Conservation (phyloP, 2,888 invertebrate genomes). For the Stenoptilia bipunctidactyla region DNA sequence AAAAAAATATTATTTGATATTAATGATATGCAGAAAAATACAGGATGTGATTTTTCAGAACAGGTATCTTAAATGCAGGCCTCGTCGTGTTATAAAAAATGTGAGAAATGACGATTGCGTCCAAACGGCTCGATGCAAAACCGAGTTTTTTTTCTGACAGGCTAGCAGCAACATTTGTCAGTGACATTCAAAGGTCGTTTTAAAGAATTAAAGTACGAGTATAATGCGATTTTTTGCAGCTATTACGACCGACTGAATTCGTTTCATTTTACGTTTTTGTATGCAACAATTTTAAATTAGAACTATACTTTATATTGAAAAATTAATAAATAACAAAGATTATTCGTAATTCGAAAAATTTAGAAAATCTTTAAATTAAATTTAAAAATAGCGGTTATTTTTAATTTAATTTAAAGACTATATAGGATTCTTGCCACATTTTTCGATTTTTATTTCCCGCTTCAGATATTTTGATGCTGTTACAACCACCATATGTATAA, state of each 20-base stretch:
- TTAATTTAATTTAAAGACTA: too few relatives aligned
- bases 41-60: constrained; percentile 23
- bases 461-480: too few relatives aligned
- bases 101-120: constrained; percentile 1
- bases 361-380: too few relatives aligned
- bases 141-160: constrained; percentile 14
- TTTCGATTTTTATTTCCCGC: too few relatives aligned
- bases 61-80: neutral
- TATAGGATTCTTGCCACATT: too few relatives aligned
- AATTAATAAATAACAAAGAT: too few relatives aligned
- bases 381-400: too few relatives aligned
- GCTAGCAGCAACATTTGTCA: constrained; percentile 30
- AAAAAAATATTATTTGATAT: neutral
- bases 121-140: constrained; percentile 9
- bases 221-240: constrained; percentile 21
- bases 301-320: too few relatives aligned
- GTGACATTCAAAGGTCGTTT: constrained; percentile 39
- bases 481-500: too few relatives aligned
- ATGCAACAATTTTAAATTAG: too few relatives aligned
- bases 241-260: neutral
- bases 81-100: neutral
- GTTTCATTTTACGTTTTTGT: neutral
- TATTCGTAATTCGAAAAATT: too few relatives aligned
- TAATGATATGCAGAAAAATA: constrained; percentile 19
- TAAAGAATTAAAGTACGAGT: constrained; percentile 27